These are phyloP conservation scores for Kryptolebias marmoratus DNA, from an alignment of 2,113 vertebrate genomes.

Conservation along the genomic window DNA sequence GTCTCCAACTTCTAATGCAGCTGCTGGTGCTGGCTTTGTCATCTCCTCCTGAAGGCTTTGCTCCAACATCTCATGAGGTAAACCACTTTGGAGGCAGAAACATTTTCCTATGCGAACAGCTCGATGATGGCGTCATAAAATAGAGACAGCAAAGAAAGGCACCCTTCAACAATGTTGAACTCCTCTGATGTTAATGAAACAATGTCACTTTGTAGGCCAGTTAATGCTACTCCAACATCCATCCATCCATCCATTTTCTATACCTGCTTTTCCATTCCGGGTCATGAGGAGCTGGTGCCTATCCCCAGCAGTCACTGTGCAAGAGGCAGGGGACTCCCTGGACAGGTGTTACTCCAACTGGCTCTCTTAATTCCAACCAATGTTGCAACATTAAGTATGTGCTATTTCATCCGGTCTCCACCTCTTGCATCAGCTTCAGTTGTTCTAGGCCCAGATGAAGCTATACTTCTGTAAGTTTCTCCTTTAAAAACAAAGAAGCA, in stretches of 20 bases:
- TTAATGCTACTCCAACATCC: neutral
- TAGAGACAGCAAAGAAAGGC: neutral
- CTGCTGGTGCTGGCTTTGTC: neutral
- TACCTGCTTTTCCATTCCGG: too few relatives aligned
- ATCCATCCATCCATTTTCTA: too few relatives aligned
- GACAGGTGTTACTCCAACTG: neutral
- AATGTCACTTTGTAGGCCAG: neutral
- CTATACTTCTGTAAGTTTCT: neutral
- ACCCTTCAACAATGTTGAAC: neutral
- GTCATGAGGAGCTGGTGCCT: too few relatives aligned
- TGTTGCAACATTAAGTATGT: neutral
- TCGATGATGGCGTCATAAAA: neutral
- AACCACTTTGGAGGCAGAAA: neutral
- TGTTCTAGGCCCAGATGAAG: neutral
- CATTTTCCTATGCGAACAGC: neutral
- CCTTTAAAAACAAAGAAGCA: neutral
- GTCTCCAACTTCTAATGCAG: neutral
- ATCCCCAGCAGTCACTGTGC: too few relatives aligned
- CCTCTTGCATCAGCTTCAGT: neutral
- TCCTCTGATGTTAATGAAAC: neutral
- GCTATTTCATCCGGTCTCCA: neutral
- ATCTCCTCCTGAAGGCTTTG: neutral
- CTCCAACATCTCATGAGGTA: neutral
- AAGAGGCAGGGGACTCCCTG: too few relatives aligned
- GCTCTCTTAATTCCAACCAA: neutral